A percentile compares a stretch with the other conserved stretches of the same genome.
phyloP scores from a whole-genome alignment of 2,113 vertebrate species.

The Oryzias javanicus region DNA sequence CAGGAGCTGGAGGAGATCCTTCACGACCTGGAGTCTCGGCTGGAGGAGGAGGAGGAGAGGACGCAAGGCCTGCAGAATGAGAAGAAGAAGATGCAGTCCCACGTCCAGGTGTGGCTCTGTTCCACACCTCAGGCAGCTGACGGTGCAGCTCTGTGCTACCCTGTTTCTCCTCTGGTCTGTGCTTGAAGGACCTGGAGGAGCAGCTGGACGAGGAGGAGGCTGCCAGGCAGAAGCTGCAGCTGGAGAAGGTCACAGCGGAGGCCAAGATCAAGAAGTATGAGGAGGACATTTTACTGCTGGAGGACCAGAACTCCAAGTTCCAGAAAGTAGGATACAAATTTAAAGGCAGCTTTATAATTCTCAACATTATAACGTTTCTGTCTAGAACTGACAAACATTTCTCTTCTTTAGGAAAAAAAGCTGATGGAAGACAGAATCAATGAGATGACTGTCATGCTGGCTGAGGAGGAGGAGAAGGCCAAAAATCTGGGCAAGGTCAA shows the following conservation, averaged over 20 bases:
- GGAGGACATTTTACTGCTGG: slow-evolving; percentile 92
- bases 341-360: too few species aligned
- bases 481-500: slow-evolving; percentile 94
- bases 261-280: slow-evolving; percentile 98
- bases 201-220: slow-evolving; percentile 96
- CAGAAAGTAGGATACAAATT: slow-evolving; percentile 80
- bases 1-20: slow-evolving; percentile 98
- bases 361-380: too few species aligned
- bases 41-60: slow-evolving; percentile 97
- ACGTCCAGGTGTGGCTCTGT: slow-evolving; percentile 84
- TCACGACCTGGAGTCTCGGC: slow-evolving; percentile 94
- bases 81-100: slow-evolving; percentile 97
- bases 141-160: too few species aligned
- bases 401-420: slow-evolving; percentile 88
- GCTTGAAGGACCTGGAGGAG: slow-evolving; percentile 90
- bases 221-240: slow-evolving; percentile 94
- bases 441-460: slow-evolving; percentile 86
- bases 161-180: slow-evolving; percentile 11
- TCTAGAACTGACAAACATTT: too few species aligned
- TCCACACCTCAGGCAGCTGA: too few species aligned
- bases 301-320: slow-evolving; percentile 98
- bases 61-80: slow-evolving; percentile 90
- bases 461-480: slow-evolving; percentile 97
- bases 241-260: slow-evolving; percentile 96
- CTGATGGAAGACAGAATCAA: slow-evolving; percentile 90